These are phyloP conservation scores for Apocrypta bakeri DNA, from an alignment of 1,140 invertebrate species.

Conservation along the genomic window DNA sequence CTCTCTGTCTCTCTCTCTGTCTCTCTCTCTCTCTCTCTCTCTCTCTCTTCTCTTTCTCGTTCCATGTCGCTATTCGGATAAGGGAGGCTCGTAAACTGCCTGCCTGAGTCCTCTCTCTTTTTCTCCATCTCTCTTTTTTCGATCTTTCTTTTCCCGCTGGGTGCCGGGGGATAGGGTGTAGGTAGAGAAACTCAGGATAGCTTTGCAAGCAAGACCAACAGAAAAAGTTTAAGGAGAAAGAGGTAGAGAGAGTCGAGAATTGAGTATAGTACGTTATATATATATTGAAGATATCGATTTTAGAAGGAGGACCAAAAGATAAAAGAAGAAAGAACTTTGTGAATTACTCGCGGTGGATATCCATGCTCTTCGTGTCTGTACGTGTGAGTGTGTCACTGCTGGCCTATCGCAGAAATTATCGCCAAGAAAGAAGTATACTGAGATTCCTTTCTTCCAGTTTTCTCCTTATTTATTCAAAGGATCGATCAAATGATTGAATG, in stretches of 20 bases:
- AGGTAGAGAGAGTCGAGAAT: background rate
- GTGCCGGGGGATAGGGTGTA: conserved; percentile 1
- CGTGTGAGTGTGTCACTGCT: background rate
- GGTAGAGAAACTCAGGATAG: conserved; percentile 4
- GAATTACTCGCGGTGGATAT: conserved; percentile 38
- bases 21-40: background rate
- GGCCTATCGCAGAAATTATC: conserved; percentile 46
- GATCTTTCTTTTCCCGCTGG: background rate
- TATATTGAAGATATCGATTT: conserved; percentile 36
- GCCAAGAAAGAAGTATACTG: background rate
- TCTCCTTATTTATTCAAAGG: background rate
- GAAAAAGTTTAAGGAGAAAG: background rate
- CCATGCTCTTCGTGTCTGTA: too few relatives aligned
- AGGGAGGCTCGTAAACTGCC: conserved; percentile 49
- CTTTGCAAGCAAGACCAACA: conserved; percentile 1
- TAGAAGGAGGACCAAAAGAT: conserved; percentile 14
- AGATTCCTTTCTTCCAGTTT: background rate
- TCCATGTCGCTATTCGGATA: conserved; percentile 40
- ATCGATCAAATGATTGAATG: background rate
- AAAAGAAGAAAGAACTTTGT: conserved; percentile 44
- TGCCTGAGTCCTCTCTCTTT: background rate
- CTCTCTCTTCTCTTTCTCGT: background rate
- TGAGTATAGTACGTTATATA: background rate
- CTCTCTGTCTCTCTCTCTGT: background rate
- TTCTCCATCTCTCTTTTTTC: background rate